These are phyloP conservation scores for Hoplodrina blanda DNA, from an alignment of 2,888 invertebrate species.

Conservation along the genomic window DNA sequence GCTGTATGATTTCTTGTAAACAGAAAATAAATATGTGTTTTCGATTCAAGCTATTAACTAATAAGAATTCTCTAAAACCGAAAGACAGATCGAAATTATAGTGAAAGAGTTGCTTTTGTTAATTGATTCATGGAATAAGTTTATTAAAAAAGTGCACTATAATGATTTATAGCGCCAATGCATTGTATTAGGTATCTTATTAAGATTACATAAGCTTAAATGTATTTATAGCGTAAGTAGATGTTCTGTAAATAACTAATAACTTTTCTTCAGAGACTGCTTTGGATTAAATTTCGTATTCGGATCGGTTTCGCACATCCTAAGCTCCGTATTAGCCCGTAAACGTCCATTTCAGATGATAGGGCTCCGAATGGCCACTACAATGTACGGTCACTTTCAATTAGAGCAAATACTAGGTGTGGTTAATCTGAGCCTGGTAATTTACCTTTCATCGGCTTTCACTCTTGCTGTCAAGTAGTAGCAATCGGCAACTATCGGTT, in stretches of 20 bases:
- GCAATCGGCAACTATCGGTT: conserved; percentile 1
- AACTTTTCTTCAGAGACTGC: neutral
- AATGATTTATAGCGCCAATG: too few relatives aligned
- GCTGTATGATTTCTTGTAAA: neutral
- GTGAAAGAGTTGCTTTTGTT: neutral
- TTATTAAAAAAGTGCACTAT: too few relatives aligned
- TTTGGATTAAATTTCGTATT: conserved; percentile 5
- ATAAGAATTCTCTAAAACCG: neutral
- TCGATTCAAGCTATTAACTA: conserved; percentile 1
- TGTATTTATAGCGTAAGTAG: too few relatives aligned
- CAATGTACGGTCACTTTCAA: conserved; percentile 32
- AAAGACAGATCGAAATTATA: neutral
- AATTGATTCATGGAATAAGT: conserved; percentile 10
- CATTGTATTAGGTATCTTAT: too few relatives aligned
- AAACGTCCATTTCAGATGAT: conserved; percentile 26
- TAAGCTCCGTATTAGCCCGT: neutral
- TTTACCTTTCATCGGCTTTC: conserved; percentile 30
- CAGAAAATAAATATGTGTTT: too few relatives aligned
- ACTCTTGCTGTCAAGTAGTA: conserved; percentile 9
- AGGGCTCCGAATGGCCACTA: conserved; percentile 9
- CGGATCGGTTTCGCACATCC: neutral
- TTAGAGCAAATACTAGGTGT: conserved; percentile 24
- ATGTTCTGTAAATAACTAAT: too few relatives aligned
- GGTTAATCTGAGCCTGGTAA: conserved; percentile 22
- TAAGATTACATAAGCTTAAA: too few relatives aligned